Evolutionary conservation across 2,113 vertebrate species (phyloP).

Genomic region (Nyctereutes procyonoides): DNA sequence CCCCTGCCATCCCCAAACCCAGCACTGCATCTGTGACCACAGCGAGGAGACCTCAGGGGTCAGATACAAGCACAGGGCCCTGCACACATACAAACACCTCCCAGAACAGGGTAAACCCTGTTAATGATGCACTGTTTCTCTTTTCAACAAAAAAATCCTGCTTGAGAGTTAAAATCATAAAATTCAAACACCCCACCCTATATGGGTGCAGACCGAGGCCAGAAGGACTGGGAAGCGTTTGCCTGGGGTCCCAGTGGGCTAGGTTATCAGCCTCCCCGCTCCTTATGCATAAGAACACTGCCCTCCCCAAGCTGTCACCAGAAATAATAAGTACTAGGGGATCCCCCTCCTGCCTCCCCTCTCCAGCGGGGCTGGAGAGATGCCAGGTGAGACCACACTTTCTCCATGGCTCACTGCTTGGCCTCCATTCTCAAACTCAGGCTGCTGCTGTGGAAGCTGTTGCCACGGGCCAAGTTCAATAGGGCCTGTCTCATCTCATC

Average conservation of each 20-base stretch:
- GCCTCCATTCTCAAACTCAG: neutral
- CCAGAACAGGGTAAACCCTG: neutral
- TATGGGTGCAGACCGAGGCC: rapidly evolving
- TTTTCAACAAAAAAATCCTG: neutral
- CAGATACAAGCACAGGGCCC: neutral
- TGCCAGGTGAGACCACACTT: neutral
- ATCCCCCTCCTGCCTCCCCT: rapidly evolving
- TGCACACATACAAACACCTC: neutral
- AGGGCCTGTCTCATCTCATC: neutral
- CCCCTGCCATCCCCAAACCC: rapidly evolving
- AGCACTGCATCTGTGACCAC: neutral
- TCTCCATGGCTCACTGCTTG: rapidly evolving
- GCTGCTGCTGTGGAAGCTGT: neutral
- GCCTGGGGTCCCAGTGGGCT: neutral
- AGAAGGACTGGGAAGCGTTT: neutral
- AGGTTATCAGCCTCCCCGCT: too few species aligned
- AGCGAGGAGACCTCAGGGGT: too few species aligned
- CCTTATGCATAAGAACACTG: neutral
- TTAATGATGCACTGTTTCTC: neutral
- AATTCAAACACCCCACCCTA: neutral
- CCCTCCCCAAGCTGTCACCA: neutral
- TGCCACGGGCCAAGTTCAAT: rapidly evolving
- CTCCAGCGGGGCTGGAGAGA: neutral
- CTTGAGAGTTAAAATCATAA: neutral
- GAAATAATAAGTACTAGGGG: neutral